These are phyloP conservation scores for Axea sp. DNA, from an alignment of 2,888 invertebrate species.

Conservation along the genomic window DNA sequence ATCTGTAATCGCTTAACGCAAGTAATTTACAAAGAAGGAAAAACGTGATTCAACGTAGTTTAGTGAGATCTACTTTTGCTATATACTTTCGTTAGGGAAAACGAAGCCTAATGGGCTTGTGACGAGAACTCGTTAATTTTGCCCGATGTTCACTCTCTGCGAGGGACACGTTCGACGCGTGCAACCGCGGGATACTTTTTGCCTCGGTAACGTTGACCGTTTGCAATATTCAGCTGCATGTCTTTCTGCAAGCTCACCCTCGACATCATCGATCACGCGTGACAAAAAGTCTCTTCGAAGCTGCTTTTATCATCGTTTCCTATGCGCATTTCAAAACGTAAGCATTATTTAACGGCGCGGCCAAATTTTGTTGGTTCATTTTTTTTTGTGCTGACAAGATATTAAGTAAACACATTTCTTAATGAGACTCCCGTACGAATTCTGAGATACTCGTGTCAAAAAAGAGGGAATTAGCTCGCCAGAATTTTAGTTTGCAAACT, in stretches of 20 bases:
- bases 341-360: constrained; percentile 5
- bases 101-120: constrained; percentile 46
- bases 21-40: constrained; percentile 59
- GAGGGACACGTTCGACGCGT: constrained; percentile 52
- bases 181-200: constrained; percentile 35
- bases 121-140: constrained; percentile 62
- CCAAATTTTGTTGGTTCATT: constrained; percentile 10
- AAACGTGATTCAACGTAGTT: constrained; percentile 9
- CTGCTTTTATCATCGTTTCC: constrained; percentile 24
- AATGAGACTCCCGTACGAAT: constrained; percentile 23
- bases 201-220: constrained; percentile 40
- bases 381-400: constrained; percentile 3
- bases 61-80: background rate
- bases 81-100: constrained; percentile 15
- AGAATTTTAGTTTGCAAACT: background rate
- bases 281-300: constrained; percentile 39
- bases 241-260: constrained; percentile 61
- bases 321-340: constrained; percentile 20
- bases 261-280: constrained; percentile 55
- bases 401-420: constrained; percentile 16
- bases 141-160: constrained; percentile 36
- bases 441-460: background rate
- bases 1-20: constrained; percentile 41
- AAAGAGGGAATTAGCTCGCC: background rate
- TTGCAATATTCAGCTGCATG: constrained; percentile 46